Conservation (phyloP, 2,888 invertebrate genomes). For the Tortrix viridana region DNA sequence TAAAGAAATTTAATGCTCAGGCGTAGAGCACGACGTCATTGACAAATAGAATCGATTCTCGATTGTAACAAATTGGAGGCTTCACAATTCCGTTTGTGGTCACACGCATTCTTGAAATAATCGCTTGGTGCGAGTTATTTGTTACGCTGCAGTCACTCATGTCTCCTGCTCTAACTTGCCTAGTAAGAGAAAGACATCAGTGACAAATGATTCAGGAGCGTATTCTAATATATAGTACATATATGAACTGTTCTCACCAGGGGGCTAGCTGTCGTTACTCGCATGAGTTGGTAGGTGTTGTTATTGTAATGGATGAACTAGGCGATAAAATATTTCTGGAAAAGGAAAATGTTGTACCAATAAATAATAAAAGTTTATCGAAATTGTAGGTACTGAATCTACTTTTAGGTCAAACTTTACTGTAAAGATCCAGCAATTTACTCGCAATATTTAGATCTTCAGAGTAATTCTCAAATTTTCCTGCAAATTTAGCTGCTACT, state of each 20-base stretch:
- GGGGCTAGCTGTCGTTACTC: no score
- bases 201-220: background rate
- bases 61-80: constrained; percentile 25
- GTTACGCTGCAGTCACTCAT: constrained; percentile 10
- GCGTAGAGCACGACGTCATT: constrained; percentile 16
- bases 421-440: background rate
- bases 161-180: background rate
- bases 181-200: background rate
- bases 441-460: background rate
- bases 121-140: constrained; percentile 1
- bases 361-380: no score
- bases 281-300: no score
- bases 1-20: constrained; percentile 6
- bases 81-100: constrained; percentile 12
- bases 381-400: no score
- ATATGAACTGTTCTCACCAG: no score
- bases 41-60: constrained; percentile 29
- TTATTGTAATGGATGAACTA: no score
- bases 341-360: no score
- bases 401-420: no score
- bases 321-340: no score
- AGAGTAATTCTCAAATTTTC: background rate
- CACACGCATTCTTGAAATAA: constrained; percentile 22
- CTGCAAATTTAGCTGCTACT: constrained; percentile 8
- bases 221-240: background rate